Base-by-base conservation (phyloP, 2,113 vertebrate genomes). In the Melanocharis versteri region DNA sequence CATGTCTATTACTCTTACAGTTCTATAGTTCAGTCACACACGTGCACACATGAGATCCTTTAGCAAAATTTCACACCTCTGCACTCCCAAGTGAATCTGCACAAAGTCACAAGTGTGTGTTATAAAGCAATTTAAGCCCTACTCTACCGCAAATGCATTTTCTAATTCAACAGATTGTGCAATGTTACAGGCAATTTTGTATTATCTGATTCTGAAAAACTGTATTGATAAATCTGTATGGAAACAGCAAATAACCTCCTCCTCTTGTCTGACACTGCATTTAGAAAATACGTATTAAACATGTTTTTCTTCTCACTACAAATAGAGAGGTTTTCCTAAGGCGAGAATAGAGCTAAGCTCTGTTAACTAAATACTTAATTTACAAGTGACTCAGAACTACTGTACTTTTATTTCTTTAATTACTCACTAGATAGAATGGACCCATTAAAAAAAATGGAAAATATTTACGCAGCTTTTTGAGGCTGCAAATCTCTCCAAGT, bases 371-470 rank as follows among this genome's bases (percentile, higher is more conserved):
- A 83, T 80, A 80, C 40, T 71, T 82, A 58, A 76, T 76, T 87
- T 82, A 73, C 39, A 92, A 88, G n/a, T 58, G 75, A 90, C 30
- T 70, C 54, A 80, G 37, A 88, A 65, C 58, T 87, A 91, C 18
- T 22, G 24, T 66, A 77, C 50, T 90, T 75, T 94, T 70, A 44
- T 57, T 73, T 90, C 33, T 80, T 94, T 80, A 33, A 60, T 82
- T 71, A 73, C 70, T 90, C 3, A 6, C 56, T 80, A 44, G 39
- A 53, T 37, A 66, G 50, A 90, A 82, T 65, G 81, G 80, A 94
- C 81, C 93, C 89, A 88, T 94, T 79, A 54, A 95, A 85, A 94
- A 82, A 94, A 90, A 91, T 35, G 68, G 90, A 95, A 95, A 75
- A 86, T 26, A 78, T 82, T 72, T 44, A 62, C 33, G 56, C 72